Conservation (phyloP, 2,888 invertebrate genomes). For the Acrocera orbiculus region DNA sequence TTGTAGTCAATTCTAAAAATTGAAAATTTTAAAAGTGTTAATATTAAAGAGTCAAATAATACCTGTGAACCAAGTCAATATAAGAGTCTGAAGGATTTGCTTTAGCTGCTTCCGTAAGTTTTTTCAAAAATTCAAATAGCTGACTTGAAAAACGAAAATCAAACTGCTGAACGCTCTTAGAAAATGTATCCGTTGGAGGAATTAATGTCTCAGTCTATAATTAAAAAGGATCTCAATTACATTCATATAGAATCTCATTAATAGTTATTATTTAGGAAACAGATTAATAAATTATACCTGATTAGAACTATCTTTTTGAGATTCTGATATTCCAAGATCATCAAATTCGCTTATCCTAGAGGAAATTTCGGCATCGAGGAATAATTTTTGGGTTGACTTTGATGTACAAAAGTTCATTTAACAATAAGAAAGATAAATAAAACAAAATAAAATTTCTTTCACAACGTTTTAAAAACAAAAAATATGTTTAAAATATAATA, state of each 20-base stretch:
- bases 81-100: conserved; percentile 28
- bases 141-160: conserved; percentile 28
- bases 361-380: conserved; percentile 27
- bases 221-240: not conserved
- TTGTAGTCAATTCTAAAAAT: no score
- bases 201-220: conserved; percentile 22
- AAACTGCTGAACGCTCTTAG: conserved; percentile 26
- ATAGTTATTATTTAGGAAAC: no score
- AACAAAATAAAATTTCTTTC: not conserved
- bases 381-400: no score
- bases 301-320: no score
- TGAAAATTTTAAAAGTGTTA: no score
- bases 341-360: conserved; percentile 30
- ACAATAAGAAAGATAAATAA: not conserved
- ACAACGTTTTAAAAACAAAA: not conserved
- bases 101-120: conserved; percentile 27
- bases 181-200: conserved; percentile 27
- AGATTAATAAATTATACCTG: no score
- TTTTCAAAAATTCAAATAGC: conserved; percentile 25
- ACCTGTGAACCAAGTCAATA: conserved; percentile 27
- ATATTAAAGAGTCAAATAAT: no score
- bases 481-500: not conserved
- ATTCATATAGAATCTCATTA: no score
- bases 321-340: conserved; percentile 20
- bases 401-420: not conserved